These are phyloP conservation scores for Chionis minor DNA, from an alignment of 2,113 vertebrate species.

Conservation along the genomic window DNA sequence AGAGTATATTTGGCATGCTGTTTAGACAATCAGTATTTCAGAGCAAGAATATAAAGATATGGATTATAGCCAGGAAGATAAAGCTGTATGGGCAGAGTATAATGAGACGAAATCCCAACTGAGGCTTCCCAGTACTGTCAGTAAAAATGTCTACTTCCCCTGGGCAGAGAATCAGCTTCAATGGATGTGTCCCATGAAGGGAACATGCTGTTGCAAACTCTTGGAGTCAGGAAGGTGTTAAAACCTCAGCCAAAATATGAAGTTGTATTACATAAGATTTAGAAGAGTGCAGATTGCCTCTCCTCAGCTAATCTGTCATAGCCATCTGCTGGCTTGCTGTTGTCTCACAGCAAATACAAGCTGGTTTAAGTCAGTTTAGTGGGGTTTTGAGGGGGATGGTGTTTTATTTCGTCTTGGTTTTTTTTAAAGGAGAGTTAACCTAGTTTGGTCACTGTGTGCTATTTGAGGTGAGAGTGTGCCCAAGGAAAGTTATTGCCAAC, in stretches of 20 bases:
- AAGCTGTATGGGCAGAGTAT: background rate
- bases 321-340: conserved; percentile 33
- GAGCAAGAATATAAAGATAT: background rate
- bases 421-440: background rate
- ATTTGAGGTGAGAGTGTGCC: background rate
- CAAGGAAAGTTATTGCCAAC: background rate
- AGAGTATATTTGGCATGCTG: background rate
- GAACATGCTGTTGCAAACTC: background rate
- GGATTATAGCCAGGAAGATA: background rate
- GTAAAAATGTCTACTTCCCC: background rate
- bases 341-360: conserved; percentile 13
- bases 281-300: background rate
- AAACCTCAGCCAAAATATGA: background rate
- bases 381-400: too few relatives aligned
- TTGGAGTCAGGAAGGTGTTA: background rate
- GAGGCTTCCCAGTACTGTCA: background rate
- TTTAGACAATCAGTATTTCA: background rate
- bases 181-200: background rate
- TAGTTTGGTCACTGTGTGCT: background rate
- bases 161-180: fast-evolving
- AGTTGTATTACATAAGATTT: background rate
- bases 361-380: background rate
- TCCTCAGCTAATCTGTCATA: conserved; percentile 1
- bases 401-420: background rate
- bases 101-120: background rate